Evolutionary conservation across 2,797 vertebrate genomes (phyloP).

Genomic region (Anomalospiza imberbis): DNA sequence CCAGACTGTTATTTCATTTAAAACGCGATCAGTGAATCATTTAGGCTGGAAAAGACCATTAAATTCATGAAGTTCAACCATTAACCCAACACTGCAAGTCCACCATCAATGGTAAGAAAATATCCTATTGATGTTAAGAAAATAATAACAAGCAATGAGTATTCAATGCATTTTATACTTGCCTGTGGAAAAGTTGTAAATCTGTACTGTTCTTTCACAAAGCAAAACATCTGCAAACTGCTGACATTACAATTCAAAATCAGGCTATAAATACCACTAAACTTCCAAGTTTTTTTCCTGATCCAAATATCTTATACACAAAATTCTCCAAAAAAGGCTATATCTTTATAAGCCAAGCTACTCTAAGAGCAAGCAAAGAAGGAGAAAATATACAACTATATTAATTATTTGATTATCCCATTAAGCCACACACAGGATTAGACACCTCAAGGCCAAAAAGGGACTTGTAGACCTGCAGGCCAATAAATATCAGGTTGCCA

Average conservation of each 20-base stretch:
- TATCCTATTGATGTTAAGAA: neutral
- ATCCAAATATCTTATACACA: slow-evolving; percentile 95
- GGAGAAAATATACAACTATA: neutral
- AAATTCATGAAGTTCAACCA: neutral
- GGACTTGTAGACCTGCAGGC: neutral
- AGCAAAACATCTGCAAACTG: slow-evolving; percentile 95
- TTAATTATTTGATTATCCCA: neutral
- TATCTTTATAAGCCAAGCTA: slow-evolving; percentile 93
- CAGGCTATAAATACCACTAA: slow-evolving; percentile 48
- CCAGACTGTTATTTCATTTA: neutral
- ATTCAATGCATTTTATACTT: slow-evolving; percentile 46
- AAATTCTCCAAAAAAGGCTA: slow-evolving; percentile 93
- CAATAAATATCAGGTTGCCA: neutral
- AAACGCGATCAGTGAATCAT: neutral
- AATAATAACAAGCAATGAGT: neutral
- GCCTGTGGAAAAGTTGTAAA: slow-evolving; percentile 95
- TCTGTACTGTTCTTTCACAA: slow-evolving; percentile 91
- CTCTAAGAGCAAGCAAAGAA: slow-evolving; percentile 84
- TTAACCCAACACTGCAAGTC: neutral
- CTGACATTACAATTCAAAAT: slow-evolving; percentile 92
- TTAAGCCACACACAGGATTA: neutral
- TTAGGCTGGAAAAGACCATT: neutral
- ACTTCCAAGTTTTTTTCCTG: slow-evolving; percentile 87
- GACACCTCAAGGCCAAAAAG: neutral
- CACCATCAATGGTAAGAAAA: neutral